Evolutionary conservation across 1,140 invertebrate genomes (phyloP).

Genomic region (Nilaparvata lugens): DNA sequence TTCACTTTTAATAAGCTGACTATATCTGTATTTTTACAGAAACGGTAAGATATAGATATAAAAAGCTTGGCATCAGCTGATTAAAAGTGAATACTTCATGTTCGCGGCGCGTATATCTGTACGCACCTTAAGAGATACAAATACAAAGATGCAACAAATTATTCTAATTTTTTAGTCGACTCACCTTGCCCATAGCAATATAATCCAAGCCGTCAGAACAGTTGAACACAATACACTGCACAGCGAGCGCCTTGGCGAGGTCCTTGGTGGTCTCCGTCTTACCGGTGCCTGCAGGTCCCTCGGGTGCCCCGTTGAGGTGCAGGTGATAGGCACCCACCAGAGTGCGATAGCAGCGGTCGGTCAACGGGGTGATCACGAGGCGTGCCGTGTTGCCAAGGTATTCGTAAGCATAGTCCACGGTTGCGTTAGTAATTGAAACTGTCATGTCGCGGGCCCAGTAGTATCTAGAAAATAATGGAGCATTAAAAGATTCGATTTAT

Average conservation of each 20-base stretch:
- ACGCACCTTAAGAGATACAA: too few relatives aligned
- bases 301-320: conserved; percentile 79
- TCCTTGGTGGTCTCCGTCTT: conserved; percentile 89
- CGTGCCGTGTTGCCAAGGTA: conserved; percentile 73
- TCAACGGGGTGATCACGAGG: conserved; percentile 58
- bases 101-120: too few relatives aligned
- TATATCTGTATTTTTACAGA: too few relatives aligned
- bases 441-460: conserved; percentile 74
- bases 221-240: conserved; percentile 90
- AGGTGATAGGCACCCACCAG: conserved; percentile 80
- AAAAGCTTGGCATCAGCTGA: too few relatives aligned
- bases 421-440: conserved; percentile 82
- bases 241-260: conserved; percentile 78
- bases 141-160: too few relatives aligned
- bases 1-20: too few relatives aligned
- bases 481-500: neutral
- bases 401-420: conserved; percentile 78
- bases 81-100: too few relatives aligned
- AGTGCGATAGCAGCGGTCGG: conserved; percentile 75
- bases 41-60: too few relatives aligned
- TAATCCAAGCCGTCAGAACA: conserved; percentile 91
- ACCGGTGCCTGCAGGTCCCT: conserved; percentile 81
- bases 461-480: conserved; percentile 42
- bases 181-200: conserved; percentile 81
- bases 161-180: neutral